Evolutionary conservation across 2,888 invertebrate genomes (phyloP).

Genomic region (Eilema griseolum): DNA sequence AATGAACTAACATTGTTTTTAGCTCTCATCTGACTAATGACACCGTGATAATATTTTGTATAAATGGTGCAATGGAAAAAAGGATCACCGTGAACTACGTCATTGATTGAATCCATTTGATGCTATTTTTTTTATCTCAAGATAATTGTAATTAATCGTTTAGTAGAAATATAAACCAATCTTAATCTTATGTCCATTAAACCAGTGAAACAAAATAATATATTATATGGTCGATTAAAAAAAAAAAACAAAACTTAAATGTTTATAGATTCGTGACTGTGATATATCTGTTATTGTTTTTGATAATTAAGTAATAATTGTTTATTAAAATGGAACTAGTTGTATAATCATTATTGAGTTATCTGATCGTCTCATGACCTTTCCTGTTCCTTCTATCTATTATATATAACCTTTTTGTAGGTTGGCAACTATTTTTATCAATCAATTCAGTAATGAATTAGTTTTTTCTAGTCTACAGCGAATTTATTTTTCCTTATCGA

Average conservation of each 20-base stretch:
- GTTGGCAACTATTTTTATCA: neutral
- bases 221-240: neutral
- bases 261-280: constrained; percentile 16
- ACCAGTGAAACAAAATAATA: neutral
- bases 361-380: constrained; percentile 8
- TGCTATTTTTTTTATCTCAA: neutral
- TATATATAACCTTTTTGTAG: neutral
- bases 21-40: too few relatives aligned
- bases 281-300: constrained; percentile 14
- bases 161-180: neutral
- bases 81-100: neutral
- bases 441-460: neutral
- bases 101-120: neutral
- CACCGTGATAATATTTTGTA: too few relatives aligned
- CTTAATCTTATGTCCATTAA: neutral
- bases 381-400: constrained; percentile 5
- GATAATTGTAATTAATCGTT: neutral
- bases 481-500: neutral
- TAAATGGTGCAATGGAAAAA: neutral
- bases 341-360: constrained; percentile 6
- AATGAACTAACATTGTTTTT: too few relatives aligned
- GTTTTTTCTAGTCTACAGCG: neutral
- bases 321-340: constrained; percentile 24
- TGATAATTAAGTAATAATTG: constrained; percentile 16
- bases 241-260: neutral